Base-by-base conservation (phyloP, 2,888 invertebrate species). In the Noctua comes region DNA sequence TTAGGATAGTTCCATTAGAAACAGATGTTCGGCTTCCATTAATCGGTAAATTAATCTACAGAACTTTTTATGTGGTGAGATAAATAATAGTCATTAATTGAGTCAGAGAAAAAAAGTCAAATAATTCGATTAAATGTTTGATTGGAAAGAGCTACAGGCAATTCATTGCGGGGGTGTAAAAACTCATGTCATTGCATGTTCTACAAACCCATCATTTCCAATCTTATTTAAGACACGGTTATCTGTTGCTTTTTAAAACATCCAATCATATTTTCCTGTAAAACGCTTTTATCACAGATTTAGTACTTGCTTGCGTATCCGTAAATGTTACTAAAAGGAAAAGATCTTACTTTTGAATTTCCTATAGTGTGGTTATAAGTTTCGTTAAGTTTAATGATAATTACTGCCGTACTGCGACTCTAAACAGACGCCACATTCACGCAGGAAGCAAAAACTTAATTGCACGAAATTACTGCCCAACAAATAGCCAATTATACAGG, bases 21-120 rank as follows among this genome's bases (percentile, higher is more conserved):
- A 90, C 94, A 94, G 93, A 93, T 94, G 94, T 92, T 92, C 85
- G 76, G 86, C 82, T 86, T 84, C 90, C 83, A 92, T 92, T 92
- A 92, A 93, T 92, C 90, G 91, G 88, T 86, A 88, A 88, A 91
- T 92, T 90, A 92, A 94, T 90, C 89, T 91, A 85, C 78, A 82
- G 65, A 86, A 70, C 75, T 82, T 88, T 87, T 87, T 85, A 57
- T 84, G 80, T 80, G 78, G 80, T 76, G 77, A 71, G 81, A 80
- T 81, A 80, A 83, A 86, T 83, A 82, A 87, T 83, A 88, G 76
- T 64, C 68, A 82, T 83, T 79, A 80, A 76, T 78, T 65, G 66
- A 27, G 75, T 27, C 18, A 68, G 31, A 69, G n/a, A 77, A 78
- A 75, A 73, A 78, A 76, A 13, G 59, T 73, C 24, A 65, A 76